Percentiles rank a stretch among this genome's conserved stretches.
Conservation (phyloP, 2,888 invertebrate species). For the Chrysotoxum bicinctum region DNA sequence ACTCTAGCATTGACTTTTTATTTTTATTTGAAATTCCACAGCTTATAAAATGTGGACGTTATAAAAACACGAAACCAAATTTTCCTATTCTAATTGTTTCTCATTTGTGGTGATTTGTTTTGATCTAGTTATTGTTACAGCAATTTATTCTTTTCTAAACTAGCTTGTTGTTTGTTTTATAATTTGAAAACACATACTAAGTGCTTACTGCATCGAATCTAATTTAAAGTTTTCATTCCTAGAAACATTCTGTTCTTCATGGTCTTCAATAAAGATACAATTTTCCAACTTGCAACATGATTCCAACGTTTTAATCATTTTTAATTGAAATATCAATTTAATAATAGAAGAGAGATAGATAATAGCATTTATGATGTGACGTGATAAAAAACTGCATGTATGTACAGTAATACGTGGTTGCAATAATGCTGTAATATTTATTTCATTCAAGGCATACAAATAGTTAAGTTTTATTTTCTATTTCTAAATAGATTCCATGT, state of each 20-base stretch:
- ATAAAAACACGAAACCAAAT: too few species aligned
- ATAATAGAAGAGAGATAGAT: neutral
- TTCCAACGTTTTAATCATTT: slow-evolving; percentile 1
- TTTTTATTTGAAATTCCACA: too few species aligned
- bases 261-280: neutral
- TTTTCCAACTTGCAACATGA: neutral
- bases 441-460: neutral
- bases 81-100: too few species aligned
- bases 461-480: neutral
- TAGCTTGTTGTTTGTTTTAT: neutral
- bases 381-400: neutral
- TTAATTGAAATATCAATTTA: slow-evolving; percentile 7
- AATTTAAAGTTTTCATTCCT: neutral
- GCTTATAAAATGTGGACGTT: too few species aligned
- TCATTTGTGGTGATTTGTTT: too few species aligned
- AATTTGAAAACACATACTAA: neutral
- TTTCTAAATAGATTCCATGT: neutral
- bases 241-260: neutral
- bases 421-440: neutral
- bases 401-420: neutral
- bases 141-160: too few species aligned
- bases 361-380: neutral
- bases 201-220: neutral
- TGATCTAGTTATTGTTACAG: too few species aligned
- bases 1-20: too few species aligned